Conservation (phyloP, 2,797 vertebrate species). For the Hippoglossus hippoglossus region DNA sequence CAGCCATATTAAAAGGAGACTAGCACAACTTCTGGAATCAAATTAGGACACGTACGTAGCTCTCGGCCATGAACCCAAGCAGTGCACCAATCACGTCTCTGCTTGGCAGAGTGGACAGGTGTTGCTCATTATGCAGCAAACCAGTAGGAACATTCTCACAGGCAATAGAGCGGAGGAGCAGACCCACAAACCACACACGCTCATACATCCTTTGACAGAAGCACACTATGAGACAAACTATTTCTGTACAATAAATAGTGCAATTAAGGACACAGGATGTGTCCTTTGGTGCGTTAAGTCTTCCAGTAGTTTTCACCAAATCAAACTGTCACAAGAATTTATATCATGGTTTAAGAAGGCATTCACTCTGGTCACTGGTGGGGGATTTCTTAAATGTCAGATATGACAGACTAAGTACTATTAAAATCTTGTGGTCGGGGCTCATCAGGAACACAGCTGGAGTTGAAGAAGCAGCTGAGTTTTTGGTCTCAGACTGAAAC, state of each 20-base stretch:
- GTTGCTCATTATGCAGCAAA: neutral
- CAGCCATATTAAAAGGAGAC: too few relatives aligned
- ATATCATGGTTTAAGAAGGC: conserved; percentile 32
- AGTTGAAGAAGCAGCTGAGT: conserved; percentile 5
- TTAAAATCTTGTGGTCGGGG: conserved; percentile 44
- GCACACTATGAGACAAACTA: conserved; percentile 12
- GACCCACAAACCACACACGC: neutral
- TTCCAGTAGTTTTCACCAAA: conserved; percentile 36
- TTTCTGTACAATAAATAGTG: conserved; percentile 31
- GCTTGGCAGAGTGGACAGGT: neutral
- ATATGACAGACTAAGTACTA: conserved; percentile 34
- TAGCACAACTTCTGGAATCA: neutral
- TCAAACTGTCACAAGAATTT: conserved; percentile 48
- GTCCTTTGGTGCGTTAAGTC: conserved; percentile 17
- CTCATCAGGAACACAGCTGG: conserved; percentile 52
- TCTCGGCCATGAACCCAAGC: neutral
- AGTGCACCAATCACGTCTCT: neutral
- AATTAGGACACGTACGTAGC: neutral
- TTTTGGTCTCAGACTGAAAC: conserved; percentile 14
- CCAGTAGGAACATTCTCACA: neutral
- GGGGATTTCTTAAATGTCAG: conserved; percentile 44
- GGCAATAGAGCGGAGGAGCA: neutral
- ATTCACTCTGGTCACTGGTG: conserved; percentile 47
- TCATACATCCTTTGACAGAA: neutral
- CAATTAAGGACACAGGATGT: conserved; percentile 26